Evolutionary conservation across 2,113 vertebrate genomes (phyloP), one percentile per base, ranked within the genome.

Genomic region (Heteronetta atricapilla): DNA sequence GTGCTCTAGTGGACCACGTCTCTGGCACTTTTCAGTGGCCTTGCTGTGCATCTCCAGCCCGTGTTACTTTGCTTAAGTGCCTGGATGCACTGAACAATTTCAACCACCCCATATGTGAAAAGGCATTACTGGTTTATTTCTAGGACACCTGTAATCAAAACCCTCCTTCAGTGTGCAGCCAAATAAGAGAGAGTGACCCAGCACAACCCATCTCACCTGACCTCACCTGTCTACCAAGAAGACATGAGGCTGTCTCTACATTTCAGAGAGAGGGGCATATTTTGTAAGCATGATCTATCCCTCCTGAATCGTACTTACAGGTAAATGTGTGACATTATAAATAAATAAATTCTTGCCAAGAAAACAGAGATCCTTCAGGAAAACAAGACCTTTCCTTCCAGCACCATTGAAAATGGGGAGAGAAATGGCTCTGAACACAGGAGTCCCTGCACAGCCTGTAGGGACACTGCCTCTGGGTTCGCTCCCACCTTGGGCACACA

Each of bases 371-470:
- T 48, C 22, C 25, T 74, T 46, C 2, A 38, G 42, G n/a, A 46
- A 63, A 82, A 44, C 2, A 8, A 31, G 31, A 68, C 1, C 6
- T 50, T 76, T 42, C 28, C 17, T 38, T 67, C 46, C 25, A 15
- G 15, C 29, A 55, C 40, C 34, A 60, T 8, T 10, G 19, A 25
- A 29, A 59, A 74, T 26, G 55, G n/a, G 33, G 28, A 82, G 55
- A 34, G 44, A 60, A 72, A 34, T 28, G 8, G 52, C 26, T 8
- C 9, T 56, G 53, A 56, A 31, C 16, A 8, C 28, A 28, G 53
- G 53, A 75, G 34, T 5, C 64, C 52, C 46, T 68, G 62, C 48
- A 28, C 17, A 90, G 63, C 11, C 34, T 0, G 0, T 58, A 70
- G 28, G 60, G 64, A 53, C 60, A 52, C 36, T 6, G 29, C 56